These are phyloP conservation scores for Micromesistius poutassou DNA, from an alignment of 2,797 vertebrate genomes.

Conservation along the genomic window DNA sequence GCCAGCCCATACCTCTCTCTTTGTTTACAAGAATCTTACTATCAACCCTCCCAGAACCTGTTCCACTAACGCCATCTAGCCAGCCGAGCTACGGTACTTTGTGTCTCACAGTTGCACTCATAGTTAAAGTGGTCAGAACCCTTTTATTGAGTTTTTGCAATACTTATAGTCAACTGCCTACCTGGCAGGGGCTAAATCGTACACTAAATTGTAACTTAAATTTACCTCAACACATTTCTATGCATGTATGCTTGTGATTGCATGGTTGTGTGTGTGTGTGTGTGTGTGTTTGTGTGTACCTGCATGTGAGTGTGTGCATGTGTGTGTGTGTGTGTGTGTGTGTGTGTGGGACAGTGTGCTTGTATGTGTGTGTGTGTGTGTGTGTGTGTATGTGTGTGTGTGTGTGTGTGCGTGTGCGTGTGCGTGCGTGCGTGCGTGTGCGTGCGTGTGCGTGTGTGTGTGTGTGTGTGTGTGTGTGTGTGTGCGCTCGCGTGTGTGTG, in stretches of 20 bases:
- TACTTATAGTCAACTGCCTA: too few species aligned
- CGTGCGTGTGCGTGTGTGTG: background rate
- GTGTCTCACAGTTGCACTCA: too few species aligned
- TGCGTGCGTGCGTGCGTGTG: background rate
- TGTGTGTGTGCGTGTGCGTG: background rate
- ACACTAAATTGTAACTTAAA: background rate
- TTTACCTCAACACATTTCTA: background rate
- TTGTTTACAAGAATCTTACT: too few species aligned
- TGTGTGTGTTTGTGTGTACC: background rate
- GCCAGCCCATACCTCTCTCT: too few species aligned
- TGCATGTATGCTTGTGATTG: background rate
- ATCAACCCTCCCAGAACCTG: too few species aligned
- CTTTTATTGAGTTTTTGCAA: too few species aligned
- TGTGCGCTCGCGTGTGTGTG: background rate
- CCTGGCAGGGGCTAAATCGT: too few species aligned
- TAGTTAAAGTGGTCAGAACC: too few species aligned
- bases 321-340: background rate
- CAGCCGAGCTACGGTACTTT: too few species aligned
- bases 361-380: constrained; percentile 1
- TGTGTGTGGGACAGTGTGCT: background rate
- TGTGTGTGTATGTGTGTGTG: background rate
- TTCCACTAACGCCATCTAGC: too few species aligned
- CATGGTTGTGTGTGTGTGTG: background rate
- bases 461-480: background rate
- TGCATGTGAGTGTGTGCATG: background rate